phyloP scores from a whole-genome alignment of 2,888 invertebrate species.

The Rhynchonema sp. region DNA sequence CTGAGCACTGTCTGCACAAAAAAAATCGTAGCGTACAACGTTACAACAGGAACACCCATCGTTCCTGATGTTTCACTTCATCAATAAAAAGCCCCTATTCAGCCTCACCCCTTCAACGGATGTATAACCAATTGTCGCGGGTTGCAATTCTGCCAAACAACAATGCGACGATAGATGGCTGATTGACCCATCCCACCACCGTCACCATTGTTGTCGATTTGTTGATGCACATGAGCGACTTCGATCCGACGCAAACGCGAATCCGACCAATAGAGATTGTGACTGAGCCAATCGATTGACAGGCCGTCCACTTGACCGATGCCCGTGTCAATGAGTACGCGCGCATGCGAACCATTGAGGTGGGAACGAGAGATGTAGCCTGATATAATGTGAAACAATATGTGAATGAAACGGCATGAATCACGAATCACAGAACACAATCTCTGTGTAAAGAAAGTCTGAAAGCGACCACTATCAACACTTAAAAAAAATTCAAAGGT shows the following conservation, averaged over 20 bases:
- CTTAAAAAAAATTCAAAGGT: too few relatives aligned
- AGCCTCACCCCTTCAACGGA: neutral
- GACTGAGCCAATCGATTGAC: neutral
- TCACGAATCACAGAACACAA: too few relatives aligned
- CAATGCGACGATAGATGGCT: neutral
- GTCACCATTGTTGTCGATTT: neutral
- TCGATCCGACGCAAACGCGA: neutral
- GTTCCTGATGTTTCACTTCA: too few relatives aligned
- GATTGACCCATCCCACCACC: too few relatives aligned
- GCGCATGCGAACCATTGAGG: neutral
- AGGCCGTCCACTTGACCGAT: neutral
- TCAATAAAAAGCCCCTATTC: too few relatives aligned
- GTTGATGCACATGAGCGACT: neutral
- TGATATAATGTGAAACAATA: too few relatives aligned
- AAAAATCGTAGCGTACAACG: too few relatives aligned
- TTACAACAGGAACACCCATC: too few relatives aligned
- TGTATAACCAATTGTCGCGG: neutral
- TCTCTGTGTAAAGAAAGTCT: too few relatives aligned
- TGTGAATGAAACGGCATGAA: too few relatives aligned
- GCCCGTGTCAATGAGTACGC: neutral
- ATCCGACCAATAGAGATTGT: neutral
- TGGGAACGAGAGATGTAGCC: neutral
- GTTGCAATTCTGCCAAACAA: neutral
- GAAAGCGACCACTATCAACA: too few relatives aligned
- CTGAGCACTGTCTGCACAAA: too few relatives aligned